phyloP scores from a whole-genome alignment of 2,797 vertebrate species.

The Centropyge bicolor region DNA sequence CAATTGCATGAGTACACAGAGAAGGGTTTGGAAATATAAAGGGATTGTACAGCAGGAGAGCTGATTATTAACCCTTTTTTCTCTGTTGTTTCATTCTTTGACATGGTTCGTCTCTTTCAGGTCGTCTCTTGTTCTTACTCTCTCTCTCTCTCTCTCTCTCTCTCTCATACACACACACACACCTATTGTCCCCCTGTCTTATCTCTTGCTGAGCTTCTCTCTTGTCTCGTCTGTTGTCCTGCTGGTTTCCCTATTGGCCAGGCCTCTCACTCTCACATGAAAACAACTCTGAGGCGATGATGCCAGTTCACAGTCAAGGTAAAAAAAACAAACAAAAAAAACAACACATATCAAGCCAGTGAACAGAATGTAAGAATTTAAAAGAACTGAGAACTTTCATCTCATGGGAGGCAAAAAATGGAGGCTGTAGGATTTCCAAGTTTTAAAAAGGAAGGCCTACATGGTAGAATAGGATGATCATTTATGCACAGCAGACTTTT shows the following conservation, averaged over 20 bases:
- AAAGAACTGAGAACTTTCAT: slow-evolving; percentile 18
- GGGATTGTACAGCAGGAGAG: slow-evolving; percentile 28
- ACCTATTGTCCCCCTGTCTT: slow-evolving; percentile 7
- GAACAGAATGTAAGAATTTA: slow-evolving; percentile 12
- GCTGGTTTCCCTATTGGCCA: slow-evolving; percentile 44
- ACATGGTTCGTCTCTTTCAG: neutral
- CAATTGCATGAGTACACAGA: neutral
- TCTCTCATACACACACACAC: slow-evolving; percentile 16
- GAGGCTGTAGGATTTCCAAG: neutral
- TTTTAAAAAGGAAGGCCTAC: neutral
- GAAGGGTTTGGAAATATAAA: slow-evolving; percentile 14
- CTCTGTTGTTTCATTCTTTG: slow-evolving; percentile 6
- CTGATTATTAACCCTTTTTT: slow-evolving; percentile 42
- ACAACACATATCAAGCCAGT: slow-evolving; percentile 5
- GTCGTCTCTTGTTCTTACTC: neutral
- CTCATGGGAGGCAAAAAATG: neutral
- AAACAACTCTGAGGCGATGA: slow-evolving; percentile 27
- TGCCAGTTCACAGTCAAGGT: slow-evolving; percentile 20
- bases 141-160: neutral
- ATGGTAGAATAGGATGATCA: slow-evolving; percentile 34
- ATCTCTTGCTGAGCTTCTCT: slow-evolving; percentile 38
- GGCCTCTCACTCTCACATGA: slow-evolving; percentile 35
- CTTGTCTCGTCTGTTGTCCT: slow-evolving; percentile 37
- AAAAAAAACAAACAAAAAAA: neutral
- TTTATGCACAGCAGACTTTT: slow-evolving; percentile 59